A percentile compares a stretch with the other conserved stretches of the same genome.
phyloP scores from a whole-genome alignment of 2,113 vertebrate species.

The Amphiprion percula region DNA sequence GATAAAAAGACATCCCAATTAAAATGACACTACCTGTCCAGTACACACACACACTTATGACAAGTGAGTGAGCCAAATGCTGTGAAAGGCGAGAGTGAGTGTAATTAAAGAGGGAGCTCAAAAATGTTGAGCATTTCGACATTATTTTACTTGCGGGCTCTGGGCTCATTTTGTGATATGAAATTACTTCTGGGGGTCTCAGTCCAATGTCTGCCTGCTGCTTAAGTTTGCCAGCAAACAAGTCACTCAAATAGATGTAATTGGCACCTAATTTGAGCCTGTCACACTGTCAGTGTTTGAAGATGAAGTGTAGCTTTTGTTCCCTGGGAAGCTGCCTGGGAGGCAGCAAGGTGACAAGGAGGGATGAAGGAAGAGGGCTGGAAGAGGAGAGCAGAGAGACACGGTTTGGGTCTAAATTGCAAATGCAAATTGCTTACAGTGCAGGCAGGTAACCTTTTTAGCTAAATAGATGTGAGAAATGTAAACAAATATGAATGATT shows the following conservation, averaged over 20 bases:
- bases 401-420: neutral
- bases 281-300: constrained; percentile 68
- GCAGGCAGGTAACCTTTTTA: neutral
- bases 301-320: constrained; percentile 49
- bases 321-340: constrained; percentile 28
- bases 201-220: constrained; percentile 75
- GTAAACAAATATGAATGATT: constrained; percentile 2
- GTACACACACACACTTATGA: constrained; percentile 21
- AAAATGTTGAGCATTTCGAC: constrained; percentile 41
- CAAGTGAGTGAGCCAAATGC: constrained; percentile 11
- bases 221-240: constrained; percentile 72
- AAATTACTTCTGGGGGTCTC: constrained; percentile 80
- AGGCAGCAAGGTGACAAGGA: constrained; percentile 11
- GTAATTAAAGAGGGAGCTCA: constrained; percentile 54
- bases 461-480: neutral
- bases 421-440: neutral
- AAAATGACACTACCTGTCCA: constrained; percentile 35
- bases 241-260: constrained; percentile 73
- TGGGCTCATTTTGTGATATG: constrained; percentile 56
- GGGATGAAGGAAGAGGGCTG: neutral
- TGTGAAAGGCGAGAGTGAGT: constrained; percentile 6
- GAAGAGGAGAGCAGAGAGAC: neutral
- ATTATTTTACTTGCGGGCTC: constrained; percentile 46
- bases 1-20: constrained; percentile 42
- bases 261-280: constrained; percentile 77